Evolutionary conservation across 2,888 invertebrate genomes (phyloP).

Genomic region (Ochlodes sylvanus): DNA sequence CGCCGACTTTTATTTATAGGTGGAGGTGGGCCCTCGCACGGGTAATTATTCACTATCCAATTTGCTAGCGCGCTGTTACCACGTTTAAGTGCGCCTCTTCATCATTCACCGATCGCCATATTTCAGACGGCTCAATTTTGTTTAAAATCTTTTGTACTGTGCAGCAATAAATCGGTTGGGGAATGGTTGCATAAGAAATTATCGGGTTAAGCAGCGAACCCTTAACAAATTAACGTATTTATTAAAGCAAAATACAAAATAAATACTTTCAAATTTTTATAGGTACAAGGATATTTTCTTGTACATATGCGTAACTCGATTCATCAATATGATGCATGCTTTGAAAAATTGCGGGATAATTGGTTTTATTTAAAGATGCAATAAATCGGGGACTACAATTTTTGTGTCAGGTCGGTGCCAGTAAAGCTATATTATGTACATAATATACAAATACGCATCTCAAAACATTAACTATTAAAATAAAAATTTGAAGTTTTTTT

Average conservation of each 20-base stretch:
- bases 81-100: slow-evolving; percentile 33
- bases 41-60: slow-evolving; percentile 37
- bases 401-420: no score
- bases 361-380: no score
- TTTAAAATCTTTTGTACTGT: slow-evolving; percentile 34
- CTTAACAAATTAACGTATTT: not conserved
- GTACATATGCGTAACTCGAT: no score
- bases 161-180: slow-evolving; percentile 17
- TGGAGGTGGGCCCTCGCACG: slow-evolving; percentile 27
- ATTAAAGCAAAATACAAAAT: not conserved
- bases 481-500: no score
- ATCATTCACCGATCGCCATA: slow-evolving; percentile 37
- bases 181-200: slow-evolving; percentile 1
- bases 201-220: not conserved
- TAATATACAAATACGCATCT: no score
- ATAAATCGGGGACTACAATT: no score
- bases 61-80: slow-evolving; percentile 36
- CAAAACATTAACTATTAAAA: no score
- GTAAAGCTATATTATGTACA: no score
- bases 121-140: slow-evolving; percentile 36
- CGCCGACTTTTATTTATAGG: slow-evolving; percentile 32
- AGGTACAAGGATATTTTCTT: no score
- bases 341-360: no score
- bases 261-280: not conserved
- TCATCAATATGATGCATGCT: no score